phyloP scores from a whole-genome alignment of 2,888 invertebrate species.

The Sarcophaga caerulescens region DNA sequence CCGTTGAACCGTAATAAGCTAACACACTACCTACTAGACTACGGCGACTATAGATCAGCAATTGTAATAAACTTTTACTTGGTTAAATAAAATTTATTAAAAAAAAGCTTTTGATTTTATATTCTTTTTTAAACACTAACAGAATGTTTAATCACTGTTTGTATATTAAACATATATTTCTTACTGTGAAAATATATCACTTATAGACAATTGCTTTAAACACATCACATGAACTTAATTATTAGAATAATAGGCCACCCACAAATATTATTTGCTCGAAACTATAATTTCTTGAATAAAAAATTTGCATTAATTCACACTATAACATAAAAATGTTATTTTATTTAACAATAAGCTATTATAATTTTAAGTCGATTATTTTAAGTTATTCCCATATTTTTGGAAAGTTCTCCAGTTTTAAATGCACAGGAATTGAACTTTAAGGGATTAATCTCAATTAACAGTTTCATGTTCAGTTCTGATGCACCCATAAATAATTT shows the following conservation, averaged over 20 bases:
- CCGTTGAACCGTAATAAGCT: no score
- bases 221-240: not conserved
- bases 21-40: no score
- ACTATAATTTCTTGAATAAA: not conserved
- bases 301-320: slow-evolving; percentile 24
- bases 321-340: not conserved
- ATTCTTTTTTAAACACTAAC: no score
- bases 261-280: not conserved
- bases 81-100: no score
- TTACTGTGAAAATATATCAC: not conserved
- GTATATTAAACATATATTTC: not conserved
- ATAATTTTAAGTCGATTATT: not conserved
- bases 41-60: no score
- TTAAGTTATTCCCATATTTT: not conserved
- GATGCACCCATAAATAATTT: slow-evolving; percentile 5
- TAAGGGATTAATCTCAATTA: not conserved
- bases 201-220: not conserved
- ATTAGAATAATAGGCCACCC: not conserved
- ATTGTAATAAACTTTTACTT: no score
- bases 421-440: not conserved
- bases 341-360: not conserved
- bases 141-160: no score
- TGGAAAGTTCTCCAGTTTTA: not conserved
- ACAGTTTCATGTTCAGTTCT: slow-evolving; percentile 4
- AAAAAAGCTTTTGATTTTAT: no score